Percentiles rank a stretch among this genome's conserved stretches.
Evolutionary conservation across 2,888 invertebrate genomes (phyloP).

Genomic region (Corythucha ciliata): DNA sequence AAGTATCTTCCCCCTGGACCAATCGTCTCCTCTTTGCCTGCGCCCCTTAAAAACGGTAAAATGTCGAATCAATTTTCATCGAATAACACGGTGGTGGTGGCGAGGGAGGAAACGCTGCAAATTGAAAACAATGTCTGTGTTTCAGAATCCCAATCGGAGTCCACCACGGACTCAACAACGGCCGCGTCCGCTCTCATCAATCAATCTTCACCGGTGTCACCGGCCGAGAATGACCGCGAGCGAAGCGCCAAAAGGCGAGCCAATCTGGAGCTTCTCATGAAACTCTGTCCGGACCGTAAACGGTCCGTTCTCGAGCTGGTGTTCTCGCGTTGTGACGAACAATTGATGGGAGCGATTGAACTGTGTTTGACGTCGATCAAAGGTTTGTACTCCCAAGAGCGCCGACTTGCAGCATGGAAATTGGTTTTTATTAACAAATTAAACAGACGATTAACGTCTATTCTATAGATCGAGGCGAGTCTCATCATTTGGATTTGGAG

Average conservation of each 20-base stretch:
- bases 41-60: conserved; percentile 44
- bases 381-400: no score
- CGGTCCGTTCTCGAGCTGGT: conserved; percentile 80
- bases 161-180: no score
- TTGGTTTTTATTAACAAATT: no score
- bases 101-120: no score
- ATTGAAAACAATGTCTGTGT: no score
- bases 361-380: conserved; percentile 51
- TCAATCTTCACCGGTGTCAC: conserved; percentile 6
- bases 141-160: no score
- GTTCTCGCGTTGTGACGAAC: conserved; percentile 80
- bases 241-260: conserved; percentile 20
- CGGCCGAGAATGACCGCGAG: conserved; percentile 8
- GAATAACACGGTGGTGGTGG: no score
- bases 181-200: no score
- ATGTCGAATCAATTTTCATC: conserved; percentile 5
- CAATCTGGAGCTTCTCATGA: conserved; percentile 64
- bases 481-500: no score
- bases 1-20: conserved; percentile 77
- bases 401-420: no score
- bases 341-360: conserved; percentile 80
- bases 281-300: conserved; percentile 84
- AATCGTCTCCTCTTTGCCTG: conserved; percentile 76
- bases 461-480: background rate
- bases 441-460: background rate